Conservation (phyloP, 1,140 invertebrate genomes). For the Drosophila truncata region DNA sequence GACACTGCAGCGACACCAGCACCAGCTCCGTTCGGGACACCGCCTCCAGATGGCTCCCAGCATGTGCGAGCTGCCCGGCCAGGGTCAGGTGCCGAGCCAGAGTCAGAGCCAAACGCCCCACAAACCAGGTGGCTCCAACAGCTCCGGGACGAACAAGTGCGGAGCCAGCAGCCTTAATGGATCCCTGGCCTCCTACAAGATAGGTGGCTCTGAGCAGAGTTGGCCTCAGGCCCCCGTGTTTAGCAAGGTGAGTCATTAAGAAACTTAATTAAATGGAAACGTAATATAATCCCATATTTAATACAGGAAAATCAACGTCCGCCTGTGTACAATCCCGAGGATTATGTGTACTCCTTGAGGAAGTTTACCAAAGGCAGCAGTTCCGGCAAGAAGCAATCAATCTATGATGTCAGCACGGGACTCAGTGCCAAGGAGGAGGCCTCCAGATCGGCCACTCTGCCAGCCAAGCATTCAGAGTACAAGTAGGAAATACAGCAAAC, state of each 20-base stretch:
- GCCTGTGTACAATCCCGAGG: conserved; percentile 94
- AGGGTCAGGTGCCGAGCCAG: conserved; percentile 25
- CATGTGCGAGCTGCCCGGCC: conserved; percentile 68
- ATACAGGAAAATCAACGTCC: conserved; percentile 92
- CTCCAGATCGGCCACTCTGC: conserved; percentile 71
- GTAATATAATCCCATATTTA: too few species aligned
- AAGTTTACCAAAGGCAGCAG: conserved; percentile 89
- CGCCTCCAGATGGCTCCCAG: conserved; percentile 77
- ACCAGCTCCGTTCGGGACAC: conserved; percentile 18
- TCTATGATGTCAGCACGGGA: conserved; percentile 73
- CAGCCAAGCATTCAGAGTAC: conserved; percentile 80
- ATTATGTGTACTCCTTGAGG: conserved; percentile 91
- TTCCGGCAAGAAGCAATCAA: conserved; percentile 66
- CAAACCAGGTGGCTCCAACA: conserved; percentile 39
- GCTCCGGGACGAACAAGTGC: conserved; percentile 65
- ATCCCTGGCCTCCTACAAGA: conserved; percentile 81
- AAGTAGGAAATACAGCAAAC: conserved; percentile 50
- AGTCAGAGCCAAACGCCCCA: conserved; percentile 9
- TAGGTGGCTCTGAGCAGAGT: conserved; percentile 80
- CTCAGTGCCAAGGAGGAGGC: conserved; percentile 49
- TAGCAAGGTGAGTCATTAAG: conserved; percentile 62
- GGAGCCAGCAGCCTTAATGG: conserved; percentile 77
- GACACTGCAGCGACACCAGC: conserved; percentile 64
- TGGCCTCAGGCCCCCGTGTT: conserved; percentile 76
- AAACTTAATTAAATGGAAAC: neutral